These are phyloP conservation scores for Taeniopygia guttata DNA, from an alignment of 2,797 vertebrate species.

Conservation along the genomic window DNA sequence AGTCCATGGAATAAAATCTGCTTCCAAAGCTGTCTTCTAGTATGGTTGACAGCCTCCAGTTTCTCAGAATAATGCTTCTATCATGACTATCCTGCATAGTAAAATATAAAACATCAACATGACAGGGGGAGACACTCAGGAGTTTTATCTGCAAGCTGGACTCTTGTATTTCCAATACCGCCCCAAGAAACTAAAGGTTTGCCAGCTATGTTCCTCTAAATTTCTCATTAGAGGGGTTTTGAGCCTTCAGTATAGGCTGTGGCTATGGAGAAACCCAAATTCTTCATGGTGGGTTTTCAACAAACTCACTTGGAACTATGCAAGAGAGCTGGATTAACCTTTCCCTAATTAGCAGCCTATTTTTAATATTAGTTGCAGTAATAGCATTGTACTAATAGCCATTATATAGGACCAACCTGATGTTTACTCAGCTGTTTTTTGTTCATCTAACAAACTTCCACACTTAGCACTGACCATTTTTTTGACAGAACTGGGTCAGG, in stretches of 20 bases:
- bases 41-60: neutral
- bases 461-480: neutral
- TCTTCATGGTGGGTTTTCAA: neutral
- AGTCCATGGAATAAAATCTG: neutral
- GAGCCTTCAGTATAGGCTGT: neutral
- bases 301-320: neutral
- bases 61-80: neutral
- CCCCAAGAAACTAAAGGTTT: neutral
- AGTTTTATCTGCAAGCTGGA: neutral
- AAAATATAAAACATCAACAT: neutral
- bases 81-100: neutral
- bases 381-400: neutral
- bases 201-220: neutral
- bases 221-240: neutral
- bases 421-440: neutral
- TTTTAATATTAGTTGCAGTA: neutral
- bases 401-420: neutral
- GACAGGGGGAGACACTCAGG: neutral
- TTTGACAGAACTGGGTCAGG: neutral
- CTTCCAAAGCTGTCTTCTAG: neutral
- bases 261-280: neutral
- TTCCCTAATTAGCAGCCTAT: neutral
- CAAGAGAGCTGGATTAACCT: neutral
- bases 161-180: neutral
- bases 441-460: neutral